phyloP scores from a whole-genome alignment of 1,140 invertebrate species.

The Musca domestica region DNA sequence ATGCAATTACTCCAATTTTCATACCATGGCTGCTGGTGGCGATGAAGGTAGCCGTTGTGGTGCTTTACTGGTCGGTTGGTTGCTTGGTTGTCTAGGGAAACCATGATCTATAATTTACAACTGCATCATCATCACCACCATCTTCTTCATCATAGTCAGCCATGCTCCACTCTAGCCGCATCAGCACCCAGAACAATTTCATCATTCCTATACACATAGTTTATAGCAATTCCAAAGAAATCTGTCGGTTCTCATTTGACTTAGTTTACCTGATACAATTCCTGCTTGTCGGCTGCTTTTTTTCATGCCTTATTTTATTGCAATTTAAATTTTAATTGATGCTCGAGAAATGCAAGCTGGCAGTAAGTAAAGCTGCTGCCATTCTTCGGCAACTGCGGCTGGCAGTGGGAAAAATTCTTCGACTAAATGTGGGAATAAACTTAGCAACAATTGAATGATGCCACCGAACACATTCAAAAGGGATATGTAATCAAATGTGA shows the following conservation, averaged over 20 bases:
- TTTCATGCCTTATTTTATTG: constrained; percentile 2
- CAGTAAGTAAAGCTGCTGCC: too few species aligned
- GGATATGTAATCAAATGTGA: too few species aligned
- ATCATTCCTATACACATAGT: background rate
- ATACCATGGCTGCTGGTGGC: background rate
- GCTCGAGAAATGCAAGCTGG: background rate
- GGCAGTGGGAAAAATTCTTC: too few species aligned
- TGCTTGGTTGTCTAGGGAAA: background rate
- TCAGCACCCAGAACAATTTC: background rate
- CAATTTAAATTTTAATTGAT: constrained; percentile 17
- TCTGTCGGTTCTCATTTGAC: background rate
- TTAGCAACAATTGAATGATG: too few species aligned
- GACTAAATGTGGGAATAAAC: too few species aligned
- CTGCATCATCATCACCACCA: constrained; percentile 11
- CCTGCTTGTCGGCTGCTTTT: background rate
- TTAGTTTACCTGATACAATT: background rate
- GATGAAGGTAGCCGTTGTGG: background rate
- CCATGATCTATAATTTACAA: constrained; percentile 13
- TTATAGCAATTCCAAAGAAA: background rate
- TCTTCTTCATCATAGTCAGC: constrained; percentile 3
- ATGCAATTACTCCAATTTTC: constrained; percentile 21
- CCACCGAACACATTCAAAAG: too few species aligned
- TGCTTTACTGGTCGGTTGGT: too few species aligned
- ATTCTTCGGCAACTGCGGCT: too few species aligned
- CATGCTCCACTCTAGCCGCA: background rate